Percentiles rank a stretch among this genome's conserved stretches.
Evolutionary conservation across 2,888 invertebrate species (phyloP).

Genomic region (Aproaerema taeniolella): DNA sequence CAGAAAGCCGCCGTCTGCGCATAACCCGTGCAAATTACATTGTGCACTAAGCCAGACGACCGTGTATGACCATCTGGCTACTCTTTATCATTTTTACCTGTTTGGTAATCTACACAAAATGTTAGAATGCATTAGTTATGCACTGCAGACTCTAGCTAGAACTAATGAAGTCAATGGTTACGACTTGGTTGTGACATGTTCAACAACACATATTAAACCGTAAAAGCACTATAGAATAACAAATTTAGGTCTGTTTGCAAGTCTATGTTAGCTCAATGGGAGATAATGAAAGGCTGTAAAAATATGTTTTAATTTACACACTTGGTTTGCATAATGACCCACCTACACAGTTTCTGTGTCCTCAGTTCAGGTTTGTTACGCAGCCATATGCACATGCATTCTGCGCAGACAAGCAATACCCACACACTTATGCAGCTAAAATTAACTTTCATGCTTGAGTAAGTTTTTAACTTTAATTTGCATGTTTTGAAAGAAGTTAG

Average conservation of each 20-base stretch:
- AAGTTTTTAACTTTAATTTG: too few species aligned
- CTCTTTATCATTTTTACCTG: constrained; percentile 33
- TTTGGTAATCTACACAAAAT: constrained; percentile 30
- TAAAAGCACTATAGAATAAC: constrained; percentile 25
- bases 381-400: background rate
- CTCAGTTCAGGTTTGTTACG: background rate
- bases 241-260: constrained; percentile 24
- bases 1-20: constrained; percentile 49
- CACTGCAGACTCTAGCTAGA: constrained; percentile 15
- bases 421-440: too few species aligned
- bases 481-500: too few species aligned
- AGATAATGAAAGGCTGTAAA: constrained; percentile 25
- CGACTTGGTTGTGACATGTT: constrained; percentile 16
- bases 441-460: too few species aligned
- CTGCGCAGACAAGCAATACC: background rate
- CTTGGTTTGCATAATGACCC: constrained; percentile 18
- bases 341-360: background rate
- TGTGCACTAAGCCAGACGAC: constrained; percentile 27
- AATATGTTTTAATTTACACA: too few species aligned
- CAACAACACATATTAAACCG: too few species aligned
- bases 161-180: constrained; percentile 22
- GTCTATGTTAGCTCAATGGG: constrained; percentile 27
- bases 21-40: constrained; percentile 50
- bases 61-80: constrained; percentile 29
- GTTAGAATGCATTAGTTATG: constrained; percentile 25